These are phyloP conservation scores for Lymantria monacha DNA, from an alignment of 2,888 invertebrate genomes.

Conservation along the genomic window DNA sequence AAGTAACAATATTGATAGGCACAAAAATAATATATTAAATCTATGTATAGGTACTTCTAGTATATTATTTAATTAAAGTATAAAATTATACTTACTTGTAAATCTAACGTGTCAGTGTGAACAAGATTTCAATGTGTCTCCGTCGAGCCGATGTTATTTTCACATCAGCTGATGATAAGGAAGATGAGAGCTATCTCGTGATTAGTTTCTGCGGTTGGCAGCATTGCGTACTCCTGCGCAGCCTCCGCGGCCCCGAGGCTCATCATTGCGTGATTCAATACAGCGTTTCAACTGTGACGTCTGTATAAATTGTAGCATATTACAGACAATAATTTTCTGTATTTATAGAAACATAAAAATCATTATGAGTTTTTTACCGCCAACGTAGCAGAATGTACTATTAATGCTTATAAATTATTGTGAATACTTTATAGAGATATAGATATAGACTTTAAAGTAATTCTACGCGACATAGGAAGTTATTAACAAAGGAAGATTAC, in stretches of 20 bases:
- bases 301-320: neutral
- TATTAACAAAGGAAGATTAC: no score
- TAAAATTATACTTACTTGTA: constrained; percentile 43
- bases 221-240: constrained; percentile 61
- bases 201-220: constrained; percentile 66
- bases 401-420: no score
- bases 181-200: constrained; percentile 76
- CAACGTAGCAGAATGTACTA: no score
- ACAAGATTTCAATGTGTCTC: constrained; percentile 4
- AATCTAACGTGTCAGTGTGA: constrained; percentile 12
- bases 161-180: constrained; percentile 72
- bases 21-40: no score
- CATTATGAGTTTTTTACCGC: neutral
- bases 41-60: no score
- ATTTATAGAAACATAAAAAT: neutral
- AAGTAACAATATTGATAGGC: no score
- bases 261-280: constrained; percentile 40
- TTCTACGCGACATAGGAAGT: no score
- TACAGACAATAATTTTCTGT: neutral
- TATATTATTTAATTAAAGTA: neutral
- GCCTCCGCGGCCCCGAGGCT: constrained; percentile 59
- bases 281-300: constrained; percentile 2
- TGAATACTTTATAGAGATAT: no score
- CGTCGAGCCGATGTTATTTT: constrained; percentile 47
- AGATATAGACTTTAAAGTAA: no score